Conservation (phyloP, 1,140 invertebrate genomes). For the Papilio polytes region DNA sequence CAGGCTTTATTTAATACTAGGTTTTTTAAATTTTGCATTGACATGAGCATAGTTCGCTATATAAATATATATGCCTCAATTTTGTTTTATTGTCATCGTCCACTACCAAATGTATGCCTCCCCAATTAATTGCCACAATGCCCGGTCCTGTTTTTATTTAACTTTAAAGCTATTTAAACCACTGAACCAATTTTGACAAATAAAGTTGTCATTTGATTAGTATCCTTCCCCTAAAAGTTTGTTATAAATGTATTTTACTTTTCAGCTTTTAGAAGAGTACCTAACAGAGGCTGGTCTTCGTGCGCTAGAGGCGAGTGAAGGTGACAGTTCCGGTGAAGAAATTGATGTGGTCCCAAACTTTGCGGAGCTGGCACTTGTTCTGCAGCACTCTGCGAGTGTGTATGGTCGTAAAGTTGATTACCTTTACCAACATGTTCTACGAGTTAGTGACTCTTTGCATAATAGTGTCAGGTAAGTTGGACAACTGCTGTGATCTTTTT, state of each 20-base stretch:
- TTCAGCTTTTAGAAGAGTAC: conserved; percentile 79
- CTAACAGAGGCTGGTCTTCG: conserved; percentile 78
- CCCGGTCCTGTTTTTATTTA: too few species aligned
- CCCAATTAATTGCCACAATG: too few species aligned
- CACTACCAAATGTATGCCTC: too few species aligned
- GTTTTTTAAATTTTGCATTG: too few species aligned
- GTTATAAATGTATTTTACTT: neutral
- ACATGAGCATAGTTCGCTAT: too few species aligned
- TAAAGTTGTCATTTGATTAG: neutral
- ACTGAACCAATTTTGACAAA: too few species aligned
- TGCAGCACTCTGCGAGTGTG: conserved; percentile 75
- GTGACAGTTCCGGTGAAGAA: conserved; percentile 33
- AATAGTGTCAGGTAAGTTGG: conserved; percentile 59
- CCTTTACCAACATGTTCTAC: conserved; percentile 72
- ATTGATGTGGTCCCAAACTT: conserved; percentile 63
- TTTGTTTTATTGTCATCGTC: too few species aligned
- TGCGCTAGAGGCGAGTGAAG: conserved; percentile 64
- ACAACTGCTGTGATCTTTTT: neutral
- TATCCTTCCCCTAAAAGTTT: neutral
- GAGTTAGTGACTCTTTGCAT: conserved; percentile 65
- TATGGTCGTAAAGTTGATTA: conserved; percentile 78
- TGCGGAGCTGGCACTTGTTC: conserved; percentile 72
- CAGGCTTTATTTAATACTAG: too few species aligned
- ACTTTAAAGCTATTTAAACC: too few species aligned
- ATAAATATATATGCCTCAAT: too few species aligned